Evolutionary conservation across 2,113 vertebrate species (phyloP).

Genomic region (Dinomys branickii): DNA sequence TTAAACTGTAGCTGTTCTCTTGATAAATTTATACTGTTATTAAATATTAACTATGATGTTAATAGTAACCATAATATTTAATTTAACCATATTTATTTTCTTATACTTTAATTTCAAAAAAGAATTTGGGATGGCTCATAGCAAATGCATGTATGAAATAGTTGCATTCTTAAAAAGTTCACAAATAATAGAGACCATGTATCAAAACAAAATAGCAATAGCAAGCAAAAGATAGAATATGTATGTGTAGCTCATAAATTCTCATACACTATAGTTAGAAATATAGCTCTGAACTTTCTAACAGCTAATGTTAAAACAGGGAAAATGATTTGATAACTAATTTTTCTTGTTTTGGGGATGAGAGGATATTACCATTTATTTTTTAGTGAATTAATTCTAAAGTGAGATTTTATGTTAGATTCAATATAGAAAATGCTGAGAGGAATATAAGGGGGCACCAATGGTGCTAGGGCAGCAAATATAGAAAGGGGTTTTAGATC

Average conservation of each 20-base stretch:
- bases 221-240: not conserved
- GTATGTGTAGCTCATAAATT: not conserved
- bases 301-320: not conserved
- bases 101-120: slow-evolving; percentile 55
- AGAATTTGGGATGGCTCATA: slow-evolving; percentile 16
- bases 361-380: not conserved
- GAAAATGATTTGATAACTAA: slow-evolving; percentile 31
- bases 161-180: not conserved
- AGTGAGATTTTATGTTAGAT: not conserved
- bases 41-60: slow-evolving; percentile 55
- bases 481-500: not conserved
- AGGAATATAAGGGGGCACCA: not conserved
- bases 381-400: slow-evolving; percentile 52
- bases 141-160: not conserved
- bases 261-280: not conserved
- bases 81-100: slow-evolving; percentile 53
- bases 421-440: not conserved
- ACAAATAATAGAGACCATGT: slow-evolving; percentile 28
- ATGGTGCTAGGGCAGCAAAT: not conserved
- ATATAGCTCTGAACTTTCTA: not conserved
- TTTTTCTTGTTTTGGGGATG: not conserved
- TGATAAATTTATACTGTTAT: slow-evolving; percentile 30
- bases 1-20: slow-evolving; percentile 21
- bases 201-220: slow-evolving; percentile 17
- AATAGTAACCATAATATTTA: slow-evolving; percentile 54